These are phyloP conservation scores for Gasterosteus nipponicus DNA, from an alignment of 2,113 vertebrate species.

Conservation along the genomic window DNA sequence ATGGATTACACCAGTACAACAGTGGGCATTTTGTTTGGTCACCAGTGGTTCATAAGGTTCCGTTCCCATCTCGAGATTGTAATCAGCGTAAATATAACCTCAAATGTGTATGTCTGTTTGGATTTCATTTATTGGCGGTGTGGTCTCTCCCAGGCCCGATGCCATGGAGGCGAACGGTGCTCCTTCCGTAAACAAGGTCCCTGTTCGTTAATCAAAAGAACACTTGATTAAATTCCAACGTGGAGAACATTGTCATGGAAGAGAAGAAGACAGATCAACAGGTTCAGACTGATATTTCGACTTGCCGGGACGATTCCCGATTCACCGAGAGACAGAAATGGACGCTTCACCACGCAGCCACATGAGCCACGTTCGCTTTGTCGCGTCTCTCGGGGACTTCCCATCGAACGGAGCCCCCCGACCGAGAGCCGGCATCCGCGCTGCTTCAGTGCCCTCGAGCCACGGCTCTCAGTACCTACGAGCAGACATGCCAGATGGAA, in stretches of 20 bases:
- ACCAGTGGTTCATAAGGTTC: conserved; percentile 21
- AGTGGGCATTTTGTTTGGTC: conserved; percentile 2
- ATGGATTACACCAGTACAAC: neutral
- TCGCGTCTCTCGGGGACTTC: neutral
- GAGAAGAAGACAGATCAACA: neutral
- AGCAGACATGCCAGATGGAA: neutral
- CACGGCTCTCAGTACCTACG: neutral
- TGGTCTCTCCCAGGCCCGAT: too few relatives aligned
- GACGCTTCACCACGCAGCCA: neutral
- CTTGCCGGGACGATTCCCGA: neutral
- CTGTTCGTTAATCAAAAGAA: neutral
- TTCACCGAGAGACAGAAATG: neutral
- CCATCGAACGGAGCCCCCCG: neutral
- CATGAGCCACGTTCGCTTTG: neutral
- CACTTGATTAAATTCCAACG: neutral
- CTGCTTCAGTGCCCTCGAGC: neutral
- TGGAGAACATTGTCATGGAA: neutral
- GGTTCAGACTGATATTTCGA: too few relatives aligned
- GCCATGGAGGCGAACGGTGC: neutral
- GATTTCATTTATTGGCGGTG: neutral
- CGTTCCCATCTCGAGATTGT: neutral
- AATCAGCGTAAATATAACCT: neutral
- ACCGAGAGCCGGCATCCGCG: neutral
- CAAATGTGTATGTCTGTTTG: neutral
- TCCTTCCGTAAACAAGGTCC: neutral